Percentiles rank a stretch among this genome's conserved stretches.
Evolutionary conservation across 2,888 invertebrate species (phyloP).

Genomic region (Leptopilina syphax): DNA sequence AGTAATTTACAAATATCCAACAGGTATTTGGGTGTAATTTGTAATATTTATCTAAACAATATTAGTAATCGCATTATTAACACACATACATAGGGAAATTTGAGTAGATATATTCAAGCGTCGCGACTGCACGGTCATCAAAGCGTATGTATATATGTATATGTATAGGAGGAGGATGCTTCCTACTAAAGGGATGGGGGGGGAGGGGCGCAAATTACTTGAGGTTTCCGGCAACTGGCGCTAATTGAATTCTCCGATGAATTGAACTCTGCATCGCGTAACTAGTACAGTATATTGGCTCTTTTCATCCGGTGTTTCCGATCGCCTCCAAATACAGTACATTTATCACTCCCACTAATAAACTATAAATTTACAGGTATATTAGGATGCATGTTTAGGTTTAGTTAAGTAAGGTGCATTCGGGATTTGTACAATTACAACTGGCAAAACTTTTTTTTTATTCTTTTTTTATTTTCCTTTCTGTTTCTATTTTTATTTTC

Average conservation of each 20-base stretch:
- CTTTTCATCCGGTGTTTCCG: constrained; percentile 62
- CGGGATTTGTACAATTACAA: too few species aligned
- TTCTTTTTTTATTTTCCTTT: too few species aligned
- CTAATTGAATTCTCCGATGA: constrained; percentile 75
- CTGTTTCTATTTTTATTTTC: too few species aligned
- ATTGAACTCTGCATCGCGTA: constrained; percentile 69
- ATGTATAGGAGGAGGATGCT: constrained; percentile 55
- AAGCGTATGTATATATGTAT: constrained; percentile 40
- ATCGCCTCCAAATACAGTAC: background rate
- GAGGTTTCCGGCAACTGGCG: constrained; percentile 74
- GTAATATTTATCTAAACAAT: background rate
- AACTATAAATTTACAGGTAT: background rate
- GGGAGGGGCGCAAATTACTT: constrained; percentile 68
- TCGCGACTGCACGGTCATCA: constrained; percentile 49
- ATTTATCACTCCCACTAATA: background rate
- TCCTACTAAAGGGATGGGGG: background rate
- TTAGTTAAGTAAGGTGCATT: background rate
- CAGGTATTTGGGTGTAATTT: background rate
- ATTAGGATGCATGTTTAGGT: background rate
- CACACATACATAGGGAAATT: constrained; percentile 12
- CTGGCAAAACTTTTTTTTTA: too few species aligned
- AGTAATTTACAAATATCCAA: background rate
- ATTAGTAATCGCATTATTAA: background rate
- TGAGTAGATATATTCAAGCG: constrained; percentile 46
- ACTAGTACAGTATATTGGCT: constrained; percentile 69